Base-by-base conservation (phyloP, 2,797 vertebrate species). In the Anas flavirostris region DNA sequence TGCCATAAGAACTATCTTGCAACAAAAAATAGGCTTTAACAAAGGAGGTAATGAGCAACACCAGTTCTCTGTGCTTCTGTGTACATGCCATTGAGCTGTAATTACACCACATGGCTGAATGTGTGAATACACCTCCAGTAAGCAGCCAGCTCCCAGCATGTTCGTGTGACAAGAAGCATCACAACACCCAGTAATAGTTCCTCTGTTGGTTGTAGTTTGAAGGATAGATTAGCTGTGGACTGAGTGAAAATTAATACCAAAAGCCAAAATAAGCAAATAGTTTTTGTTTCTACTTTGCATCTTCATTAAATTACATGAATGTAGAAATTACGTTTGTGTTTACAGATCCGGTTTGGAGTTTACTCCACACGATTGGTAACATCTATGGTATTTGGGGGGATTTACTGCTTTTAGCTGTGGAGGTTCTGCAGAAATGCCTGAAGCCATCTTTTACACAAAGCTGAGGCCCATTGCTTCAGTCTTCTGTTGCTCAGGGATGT, bases 1-100 rank as follows among this genome's bases (percentile, higher is more conserved):
- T 87, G 79, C 75, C 33, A 44, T 25, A 83, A 66, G 86, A 93
- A 64, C 72, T 78, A 28, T 82, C 53, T 66, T 41, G 68, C 68
- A 59, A 88, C 52, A 58, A 48, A 76, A 82, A 87, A 75, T 19
- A 80, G 66, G 48, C 72, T 92, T 66, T 93, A 62, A 82, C 88
- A 93, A 91, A 88, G 82, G 62, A 87, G 21, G 55, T 62, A 68
- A 91, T 43, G 60, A 92, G 62, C 58, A 82, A 22, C 4, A 11
- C 76, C 76, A 52, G 53, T 68, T 80, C 72, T 75, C 88, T 69
- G 66, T 29, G 76, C 55, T 23, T 37, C 28, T 83, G 76, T 56
- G 79, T 64, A 19, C 79, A 37, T 0, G 3, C 63, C 29, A 44
- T 63, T 48, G 70, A 86, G 44, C 84, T 81, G 21, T 18, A 72